phyloP scores from a whole-genome alignment of 2,113 vertebrate species.

The Zapornia atra region DNA sequence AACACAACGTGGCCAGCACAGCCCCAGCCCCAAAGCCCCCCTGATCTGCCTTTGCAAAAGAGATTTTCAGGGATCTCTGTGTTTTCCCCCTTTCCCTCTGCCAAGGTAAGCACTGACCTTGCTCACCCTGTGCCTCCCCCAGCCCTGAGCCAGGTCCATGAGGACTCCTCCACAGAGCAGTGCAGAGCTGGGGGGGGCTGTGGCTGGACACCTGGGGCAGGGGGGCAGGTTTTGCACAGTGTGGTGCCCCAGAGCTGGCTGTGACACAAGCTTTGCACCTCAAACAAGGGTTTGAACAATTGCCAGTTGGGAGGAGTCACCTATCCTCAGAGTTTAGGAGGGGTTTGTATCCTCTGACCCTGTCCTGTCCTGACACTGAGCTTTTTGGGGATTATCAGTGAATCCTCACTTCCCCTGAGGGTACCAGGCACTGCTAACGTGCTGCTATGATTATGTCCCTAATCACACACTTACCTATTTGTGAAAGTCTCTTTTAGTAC shows the following conservation, averaged over 20 bases:
- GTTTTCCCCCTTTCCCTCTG: neutral
- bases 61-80: neutral
- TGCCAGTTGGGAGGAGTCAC: neutral
- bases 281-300: neutral
- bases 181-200: neutral
- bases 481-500: neutral
- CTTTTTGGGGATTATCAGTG: neutral
- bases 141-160: rapidly evolving
- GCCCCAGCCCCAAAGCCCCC: neutral
- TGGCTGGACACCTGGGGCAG: neutral
- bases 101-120: neutral
- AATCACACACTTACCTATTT: neutral
- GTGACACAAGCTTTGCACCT: neutral
- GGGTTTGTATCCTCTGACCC: neutral
- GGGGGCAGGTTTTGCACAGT: neutral
- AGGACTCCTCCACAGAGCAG: neutral
- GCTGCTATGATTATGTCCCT: neutral
- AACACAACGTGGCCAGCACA: neutral
- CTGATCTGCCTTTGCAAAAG: neutral
- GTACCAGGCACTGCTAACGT: neutral
- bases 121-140: neutral
- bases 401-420: neutral
- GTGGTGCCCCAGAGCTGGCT: neutral
- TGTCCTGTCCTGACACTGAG: neutral
- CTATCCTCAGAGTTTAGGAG: neutral